Base-by-base conservation (phyloP, 2,113 vertebrate species). In the Aphyosemion australe region DNA sequence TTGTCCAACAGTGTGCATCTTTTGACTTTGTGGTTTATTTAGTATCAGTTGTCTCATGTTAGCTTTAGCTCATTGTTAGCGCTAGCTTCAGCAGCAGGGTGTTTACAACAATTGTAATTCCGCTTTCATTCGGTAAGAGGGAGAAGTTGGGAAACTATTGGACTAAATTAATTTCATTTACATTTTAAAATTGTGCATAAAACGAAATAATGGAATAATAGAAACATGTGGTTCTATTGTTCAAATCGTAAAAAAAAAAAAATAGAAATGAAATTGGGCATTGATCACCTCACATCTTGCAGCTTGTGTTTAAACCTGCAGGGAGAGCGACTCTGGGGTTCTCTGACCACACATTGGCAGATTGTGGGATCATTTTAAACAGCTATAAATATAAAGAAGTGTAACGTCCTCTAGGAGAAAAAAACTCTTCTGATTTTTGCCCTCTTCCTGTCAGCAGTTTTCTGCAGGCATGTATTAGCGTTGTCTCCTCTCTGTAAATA, bases 401-500 rank as follows among this genome's bases (percentile, higher is more conserved):
- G 60, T 80, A 77, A 82, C 52, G 81, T 89, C 86, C 79, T 87
- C 87, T 66, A 78, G 81, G 87, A 90, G 83, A 81, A 68, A 42
- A 12, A 89, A 82, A 56, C 19, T 16, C 74, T 86, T 84, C 55
- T 84, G 90, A 89, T 90, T 92, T 85, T 84, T 88, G 88, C 81
- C 86, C 89, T 88, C 82, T 82, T 90, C 80, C 84, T 90, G 92
- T 93, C 93, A 93, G 92, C 93, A 91, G 64, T 92, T 93, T 92
- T 89, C 72, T 79, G 78, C 80, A 65, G 81, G 68, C 65, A 70
- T 70, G 78, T 87, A 86, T 92, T 90, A 90, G 88, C 75, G 82
- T 88, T 91, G 89, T 93, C 90, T 92, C 82, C 83, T 88, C 90
- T 91, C 82, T 66, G 91, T 94, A 94, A 94, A 93, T 92, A 93